These are phyloP conservation scores for Epinotia nisella DNA, from an alignment of 2,888 invertebrate genomes.

Conservation along the genomic window DNA sequence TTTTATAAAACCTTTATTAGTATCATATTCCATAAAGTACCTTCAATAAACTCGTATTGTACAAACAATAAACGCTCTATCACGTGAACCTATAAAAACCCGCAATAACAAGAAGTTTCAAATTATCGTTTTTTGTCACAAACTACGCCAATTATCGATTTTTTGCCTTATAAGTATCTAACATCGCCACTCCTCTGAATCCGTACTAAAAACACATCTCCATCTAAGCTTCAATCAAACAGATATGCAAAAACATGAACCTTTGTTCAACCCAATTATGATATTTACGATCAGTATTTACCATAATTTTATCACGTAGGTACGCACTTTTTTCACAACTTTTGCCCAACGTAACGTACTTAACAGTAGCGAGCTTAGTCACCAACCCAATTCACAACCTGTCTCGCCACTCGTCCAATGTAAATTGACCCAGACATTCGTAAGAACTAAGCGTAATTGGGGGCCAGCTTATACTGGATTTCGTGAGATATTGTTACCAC, in stretches of 20 bases:
- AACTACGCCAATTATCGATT: too few relatives aligned
- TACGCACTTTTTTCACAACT: not conserved
- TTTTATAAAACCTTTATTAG: too few relatives aligned
- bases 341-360: conserved; percentile 20
- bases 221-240: not conserved
- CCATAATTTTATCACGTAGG: conserved; percentile 4
- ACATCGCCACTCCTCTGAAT: not conserved
- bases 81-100: not conserved
- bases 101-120: conserved; percentile 1
- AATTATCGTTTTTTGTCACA: conserved; percentile 11
- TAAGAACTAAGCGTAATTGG: not conserved
- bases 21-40: not conserved
- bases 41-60: not conserved
- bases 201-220: not conserved
- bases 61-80: not conserved
- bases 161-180: not conserved
- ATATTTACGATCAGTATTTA: not conserved
- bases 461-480: too few relatives aligned
- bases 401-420: not conserved
- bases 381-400: conserved; percentile 17
- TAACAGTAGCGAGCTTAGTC: conserved; percentile 47
- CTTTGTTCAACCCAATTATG: not conserved
- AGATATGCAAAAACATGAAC: not conserved
- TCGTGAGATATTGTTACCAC: too few relatives aligned
- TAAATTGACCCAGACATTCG: not conserved